Base-by-base conservation (phyloP, 2,888 invertebrate species). In the Drosophila dives region DNA sequence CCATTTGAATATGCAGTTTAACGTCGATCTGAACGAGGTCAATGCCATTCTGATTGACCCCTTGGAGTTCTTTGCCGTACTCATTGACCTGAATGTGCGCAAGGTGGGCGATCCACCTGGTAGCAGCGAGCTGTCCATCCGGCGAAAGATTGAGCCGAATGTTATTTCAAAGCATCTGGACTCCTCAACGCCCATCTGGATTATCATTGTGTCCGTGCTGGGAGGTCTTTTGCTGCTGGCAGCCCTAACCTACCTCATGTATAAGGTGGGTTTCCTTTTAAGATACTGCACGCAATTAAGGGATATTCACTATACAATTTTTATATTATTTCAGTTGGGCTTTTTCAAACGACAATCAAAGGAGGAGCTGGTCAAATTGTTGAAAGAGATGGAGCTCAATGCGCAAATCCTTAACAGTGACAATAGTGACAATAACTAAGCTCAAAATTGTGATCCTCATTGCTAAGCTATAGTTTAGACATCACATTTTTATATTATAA, bases 331-430 rank as follows among this genome's bases (percentile, higher is more conserved):
- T 0, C 34, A 94, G 94, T 77, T 91, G 71, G 94, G 94, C 59
- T 94, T 94, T 91, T 94, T 94, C 75, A 92, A 93, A 63, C 92
- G 94, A 51, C 82, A 91, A 23, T 93, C 91, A 65, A 94, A 94
- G 83, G 93, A 94, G 54, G 93, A 94, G 83, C 86, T 94, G 80
- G 92, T 94, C 72, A 92, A 93, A 60, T 81, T 94, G 60, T 81
- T 94, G 32, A 84, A 91, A 26, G 91, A 92, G 65, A 85, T 73
- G 36, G 90, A 90, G 59, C 89, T 90, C 15, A 92, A 92, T 62
- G 90, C 89, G 15, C 91, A 92, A 65, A 91, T 90, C 73, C 81
- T 92, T 5, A 91, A 91, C 64, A 81, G 85, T 56, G 90, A 64
- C 38, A 77, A 67, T 50, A n/a, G n/a, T n/a, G n/a, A n/a, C n/a